Evolutionary conservation across 2,113 vertebrate species (phyloP).

Genomic region (Myrmecobius fasciatus): DNA sequence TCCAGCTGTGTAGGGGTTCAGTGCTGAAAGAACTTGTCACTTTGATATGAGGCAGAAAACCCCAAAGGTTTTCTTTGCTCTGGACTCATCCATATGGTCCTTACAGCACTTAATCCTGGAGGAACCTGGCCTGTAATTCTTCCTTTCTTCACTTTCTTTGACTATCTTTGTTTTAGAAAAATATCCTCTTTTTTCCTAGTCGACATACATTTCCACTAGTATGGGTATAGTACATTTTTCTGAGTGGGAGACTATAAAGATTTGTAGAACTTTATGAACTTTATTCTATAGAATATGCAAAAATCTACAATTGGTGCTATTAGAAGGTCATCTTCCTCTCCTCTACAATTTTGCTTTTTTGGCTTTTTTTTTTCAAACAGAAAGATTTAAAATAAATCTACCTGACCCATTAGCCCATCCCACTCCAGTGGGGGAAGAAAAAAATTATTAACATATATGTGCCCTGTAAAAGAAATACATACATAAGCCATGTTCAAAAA

Average conservation of each 20-base stretch:
- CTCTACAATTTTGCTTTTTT: background rate
- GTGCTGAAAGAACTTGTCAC: background rate
- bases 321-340: background rate
- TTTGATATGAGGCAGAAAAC: conserved; percentile 1
- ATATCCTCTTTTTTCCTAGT: background rate
- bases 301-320: background rate
- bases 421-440: background rate
- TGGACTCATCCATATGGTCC: background rate
- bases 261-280: background rate
- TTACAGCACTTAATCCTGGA: background rate
- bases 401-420: background rate
- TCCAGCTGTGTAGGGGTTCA: background rate
- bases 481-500: background rate
- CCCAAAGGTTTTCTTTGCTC: background rate
- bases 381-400: background rate
- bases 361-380: background rate
- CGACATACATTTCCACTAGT: background rate
- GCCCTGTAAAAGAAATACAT: background rate
- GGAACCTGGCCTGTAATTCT: background rate
- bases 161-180: background rate
- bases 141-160: background rate
- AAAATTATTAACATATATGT: background rate
- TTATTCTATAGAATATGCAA: background rate
- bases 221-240: background rate
- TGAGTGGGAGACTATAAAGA: background rate